Percentiles rank a stretch among this genome's conserved stretches.
phyloP scores from a whole-genome alignment of 1,140 invertebrate species.

The Saccostrea echinata region DNA sequence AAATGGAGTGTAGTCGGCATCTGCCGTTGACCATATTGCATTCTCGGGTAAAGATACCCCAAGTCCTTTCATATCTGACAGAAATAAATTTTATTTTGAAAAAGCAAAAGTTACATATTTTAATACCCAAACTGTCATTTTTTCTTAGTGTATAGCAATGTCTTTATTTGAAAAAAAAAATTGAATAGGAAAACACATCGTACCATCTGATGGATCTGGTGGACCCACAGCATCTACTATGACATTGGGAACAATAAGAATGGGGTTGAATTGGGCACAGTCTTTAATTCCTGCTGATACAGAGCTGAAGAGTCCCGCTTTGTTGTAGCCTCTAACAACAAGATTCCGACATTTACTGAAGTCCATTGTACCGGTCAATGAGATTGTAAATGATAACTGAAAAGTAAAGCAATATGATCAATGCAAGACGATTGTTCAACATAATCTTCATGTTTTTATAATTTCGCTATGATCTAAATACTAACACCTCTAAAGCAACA shows the following conservation, averaged over 20 bases:
- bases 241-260: slow-evolving; percentile 46
- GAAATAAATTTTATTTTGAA: neutral
- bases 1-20: slow-evolving; percentile 67
- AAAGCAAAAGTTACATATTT: neutral
- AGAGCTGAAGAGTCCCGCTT: slow-evolving; percentile 50
- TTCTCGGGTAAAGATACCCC: slow-evolving; percentile 57
- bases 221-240: slow-evolving; percentile 62
- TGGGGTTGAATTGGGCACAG: slow-evolving; percentile 53
- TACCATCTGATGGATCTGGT: slow-evolving; percentile 35
- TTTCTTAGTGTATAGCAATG: no score
- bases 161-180: no score
- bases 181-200: neutral
- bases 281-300: slow-evolving; percentile 58
- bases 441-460: no score
- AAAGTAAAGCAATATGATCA: neutral
- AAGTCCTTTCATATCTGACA: slow-evolving; percentile 46
- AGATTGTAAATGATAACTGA: slow-evolving; percentile 12
- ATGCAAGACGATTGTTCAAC: no score
- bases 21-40: slow-evolving; percentile 53
- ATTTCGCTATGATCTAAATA: neutral
- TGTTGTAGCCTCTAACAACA: slow-evolving; percentile 59
- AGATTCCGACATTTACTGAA: slow-evolving; percentile 61
- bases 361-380: slow-evolving; percentile 37
- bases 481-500: neutral
- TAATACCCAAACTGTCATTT: no score